These are phyloP conservation scores for Dascyllus trimaculatus DNA, from an alignment of 2,113 vertebrate genomes.

Conservation along the genomic window DNA sequence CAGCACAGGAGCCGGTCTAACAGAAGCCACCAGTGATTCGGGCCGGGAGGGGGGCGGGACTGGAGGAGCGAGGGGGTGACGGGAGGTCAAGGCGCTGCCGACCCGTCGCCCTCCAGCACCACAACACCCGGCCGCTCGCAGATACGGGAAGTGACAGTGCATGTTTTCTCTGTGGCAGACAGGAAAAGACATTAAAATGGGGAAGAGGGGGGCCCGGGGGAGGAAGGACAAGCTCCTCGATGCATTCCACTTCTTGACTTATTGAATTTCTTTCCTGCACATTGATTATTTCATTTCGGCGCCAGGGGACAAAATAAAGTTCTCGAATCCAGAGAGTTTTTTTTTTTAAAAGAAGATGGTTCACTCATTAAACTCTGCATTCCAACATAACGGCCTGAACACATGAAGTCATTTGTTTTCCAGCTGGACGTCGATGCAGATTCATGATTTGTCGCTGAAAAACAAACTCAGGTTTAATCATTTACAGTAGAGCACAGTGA, in stretches of 20 bases:
- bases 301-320: neutral
- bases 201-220: slow-evolving; percentile 30
- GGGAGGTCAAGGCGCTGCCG: slow-evolving; percentile 46
- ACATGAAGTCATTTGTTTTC: slow-evolving; percentile 43
- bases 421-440: neutral
- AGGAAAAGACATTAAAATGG: slow-evolving; percentile 78
- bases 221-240: slow-evolving; percentile 31
- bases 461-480: slow-evolving; percentile 10
- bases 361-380: slow-evolving; percentile 36
- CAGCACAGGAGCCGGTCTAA: slow-evolving; percentile 25
- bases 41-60: neutral
- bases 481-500: neutral
- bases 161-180: slow-evolving; percentile 78
- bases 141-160: slow-evolving; percentile 81
- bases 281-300: slow-evolving; percentile 10
- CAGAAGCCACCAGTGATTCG: slow-evolving; percentile 33
- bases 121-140: slow-evolving; percentile 41
- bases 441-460: slow-evolving; percentile 4
- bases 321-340: neutral
- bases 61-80: slow-evolving; percentile 21
- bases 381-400: slow-evolving; percentile 8
- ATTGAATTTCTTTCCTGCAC: slow-evolving; percentile 3
- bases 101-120: slow-evolving; percentile 26
- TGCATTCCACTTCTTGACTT: slow-evolving; percentile 14
- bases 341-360: neutral